Evolutionary conservation across 2,113 vertebrate genomes (phyloP), one percentile per base, ranked within the genome.

Genomic region (Oncorhynchus mykiss): DNA sequence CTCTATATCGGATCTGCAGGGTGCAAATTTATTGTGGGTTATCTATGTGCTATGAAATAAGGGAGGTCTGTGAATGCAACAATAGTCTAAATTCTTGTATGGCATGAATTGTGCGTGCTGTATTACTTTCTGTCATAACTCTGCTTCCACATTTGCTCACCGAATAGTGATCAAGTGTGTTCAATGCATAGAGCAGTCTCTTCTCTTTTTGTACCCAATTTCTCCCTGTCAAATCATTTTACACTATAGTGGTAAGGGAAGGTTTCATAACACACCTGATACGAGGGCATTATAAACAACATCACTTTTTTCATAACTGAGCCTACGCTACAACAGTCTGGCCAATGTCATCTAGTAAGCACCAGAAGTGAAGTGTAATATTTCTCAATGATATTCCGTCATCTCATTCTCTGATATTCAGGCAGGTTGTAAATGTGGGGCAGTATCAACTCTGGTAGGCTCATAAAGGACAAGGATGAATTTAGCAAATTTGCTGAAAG

Each of bases 71-170:
- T 29, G 3, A 29, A 29, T 27, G 9, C 5, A 27, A 67, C 24
- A 29, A 3, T 27, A 62, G 59, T 5, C 59, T 2, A 22, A 7
- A 39, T 3, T n/a, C 2, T 68, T 39, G 16, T 20, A 39, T n/a
- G 5, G 11, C 45, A 70, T 16, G n/a, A 24, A 20, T 45, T 22
- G 45, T 25, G 22, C 3, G 5, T 57, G 4, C n/a, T 62, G 57
- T 24, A 59, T 48, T 67, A 65, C 60, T 78, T 49, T 11, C 6
- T 27, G 24, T 69, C 14, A 64, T 78, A 71, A 67, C 76, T 67
- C 77, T 70, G 48, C 60, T 11, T 34, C 71, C 78, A 54, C 16
- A 54, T 54, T 18, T 3, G 51, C 51, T 54, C 16, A 2, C 12
- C 51, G 1, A 14, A 54, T 9, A 45, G 39, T 39, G 39, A 39